phyloP scores from a whole-genome alignment of 2,797 vertebrate genomes.

The Lagocephalus sceleratus region DNA sequence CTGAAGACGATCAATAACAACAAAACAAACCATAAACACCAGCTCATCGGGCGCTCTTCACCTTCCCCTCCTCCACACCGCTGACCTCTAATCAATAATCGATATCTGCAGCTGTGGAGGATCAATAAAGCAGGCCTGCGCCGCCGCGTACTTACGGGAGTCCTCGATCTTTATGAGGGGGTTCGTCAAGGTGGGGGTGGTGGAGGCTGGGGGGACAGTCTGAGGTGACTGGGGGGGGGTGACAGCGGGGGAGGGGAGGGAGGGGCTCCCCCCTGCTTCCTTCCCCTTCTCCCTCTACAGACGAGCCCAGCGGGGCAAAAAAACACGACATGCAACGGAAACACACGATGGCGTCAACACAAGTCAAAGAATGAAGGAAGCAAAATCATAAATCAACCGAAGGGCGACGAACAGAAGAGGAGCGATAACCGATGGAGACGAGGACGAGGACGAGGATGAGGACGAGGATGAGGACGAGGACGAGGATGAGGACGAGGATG shows the following conservation, averaged over 20 bases:
- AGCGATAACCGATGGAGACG: too few relatives aligned
- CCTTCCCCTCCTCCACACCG: too few relatives aligned
- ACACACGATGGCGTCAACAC: conserved; percentile 64
- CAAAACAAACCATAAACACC: too few relatives aligned
- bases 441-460: not conserved
- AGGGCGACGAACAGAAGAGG: not conserved
- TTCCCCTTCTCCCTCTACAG: conserved; percentile 85
- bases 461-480: too few relatives aligned
- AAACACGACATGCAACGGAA: conserved; percentile 62
- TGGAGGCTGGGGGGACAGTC: conserved; percentile 77
- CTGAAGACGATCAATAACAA: too few relatives aligned
- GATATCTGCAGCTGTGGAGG: not conserved
- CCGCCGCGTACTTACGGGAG: conserved; percentile 75
- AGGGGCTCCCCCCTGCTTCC: conserved; percentile 74
- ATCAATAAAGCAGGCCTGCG: not conserved
- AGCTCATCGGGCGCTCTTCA: too few relatives aligned
- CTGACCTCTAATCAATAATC: not conserved
- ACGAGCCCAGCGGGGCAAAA: conserved; percentile 55
- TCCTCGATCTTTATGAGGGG: conserved; percentile 80
- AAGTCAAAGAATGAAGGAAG: conserved; percentile 53
- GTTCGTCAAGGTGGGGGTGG: conserved; percentile 77
- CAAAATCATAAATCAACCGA: conserved; percentile 22
- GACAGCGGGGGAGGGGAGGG: conserved; percentile 72
- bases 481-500: not conserved
- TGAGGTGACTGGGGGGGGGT: conserved; percentile 78